These are phyloP conservation scores for Martes martes DNA, from an alignment of 2,113 vertebrate species.

Conservation along the genomic window DNA sequence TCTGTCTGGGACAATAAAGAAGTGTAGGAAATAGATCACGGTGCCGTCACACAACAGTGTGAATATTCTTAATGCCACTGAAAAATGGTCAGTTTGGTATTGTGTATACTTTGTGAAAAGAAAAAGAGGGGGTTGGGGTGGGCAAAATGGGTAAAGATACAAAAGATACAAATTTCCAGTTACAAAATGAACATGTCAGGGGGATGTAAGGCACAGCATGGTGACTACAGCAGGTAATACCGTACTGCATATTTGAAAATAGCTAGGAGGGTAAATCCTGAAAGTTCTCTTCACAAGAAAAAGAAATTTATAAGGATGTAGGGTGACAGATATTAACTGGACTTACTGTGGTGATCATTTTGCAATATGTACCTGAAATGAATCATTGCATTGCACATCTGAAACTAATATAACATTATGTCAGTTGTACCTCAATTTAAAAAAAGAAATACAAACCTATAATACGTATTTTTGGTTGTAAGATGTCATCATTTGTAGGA, in stretches of 20 bases:
- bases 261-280: neutral
- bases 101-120: neutral
- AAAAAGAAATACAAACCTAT: neutral
- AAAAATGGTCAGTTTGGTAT: neutral
- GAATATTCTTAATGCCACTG: neutral
- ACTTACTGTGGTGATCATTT: neutral
- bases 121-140: neutral
- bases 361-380: neutral
- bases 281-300: neutral
- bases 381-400: neutral
- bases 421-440: neutral
- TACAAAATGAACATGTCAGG: neutral
- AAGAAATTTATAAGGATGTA: neutral
- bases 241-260: no score
- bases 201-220: neutral
- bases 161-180: neutral
- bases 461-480: neutral
- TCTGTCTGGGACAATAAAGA: neutral
- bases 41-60: neutral
- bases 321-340: neutral
- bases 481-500: neutral
- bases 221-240: neutral
- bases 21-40: neutral
- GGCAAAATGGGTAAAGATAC: neutral
- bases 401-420: neutral